Evolutionary conservation across 1,140 invertebrate species (phyloP).

Genomic region (Forficula auricularia): DNA sequence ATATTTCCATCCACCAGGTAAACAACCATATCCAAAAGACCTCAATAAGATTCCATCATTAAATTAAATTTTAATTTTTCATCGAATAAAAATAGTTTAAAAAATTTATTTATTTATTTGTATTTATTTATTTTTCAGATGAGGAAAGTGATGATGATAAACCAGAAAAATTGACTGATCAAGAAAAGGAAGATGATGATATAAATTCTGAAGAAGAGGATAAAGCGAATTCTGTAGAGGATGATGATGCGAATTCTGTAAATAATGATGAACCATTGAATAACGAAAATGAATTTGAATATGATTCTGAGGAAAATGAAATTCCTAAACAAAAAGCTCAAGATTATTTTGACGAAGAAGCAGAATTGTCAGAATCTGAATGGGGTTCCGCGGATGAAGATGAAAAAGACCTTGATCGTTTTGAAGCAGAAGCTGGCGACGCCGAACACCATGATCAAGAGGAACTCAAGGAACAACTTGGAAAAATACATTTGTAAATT

Average conservation of each 20-base stretch:
- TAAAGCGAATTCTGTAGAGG: constrained; percentile 12
- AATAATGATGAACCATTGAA: constrained; percentile 12
- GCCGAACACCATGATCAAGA: constrained; percentile 54
- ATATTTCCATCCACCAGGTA: too few species aligned
- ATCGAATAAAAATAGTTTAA: too few species aligned
- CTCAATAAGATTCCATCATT: too few species aligned
- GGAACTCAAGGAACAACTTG: constrained; percentile 42
- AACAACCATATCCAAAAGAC: too few species aligned
- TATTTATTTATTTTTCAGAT: constrained; percentile 4
- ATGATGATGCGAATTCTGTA: too few species aligned
- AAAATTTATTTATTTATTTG: too few species aligned
- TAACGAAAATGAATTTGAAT: too few species aligned
- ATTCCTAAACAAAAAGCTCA: constrained; percentile 27
- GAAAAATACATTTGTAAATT: constrained; percentile 47
- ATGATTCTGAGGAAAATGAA: constrained; percentile 65
- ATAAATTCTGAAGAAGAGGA: constrained; percentile 18
- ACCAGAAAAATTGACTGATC: constrained; percentile 2
- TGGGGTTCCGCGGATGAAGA: constrained; percentile 62
- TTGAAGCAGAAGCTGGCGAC: constrained; percentile 58
- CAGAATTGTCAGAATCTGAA: constrained; percentile 69
- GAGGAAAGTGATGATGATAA: constrained; percentile 15
- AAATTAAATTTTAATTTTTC: too few species aligned
- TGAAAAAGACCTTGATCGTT: constrained; percentile 47
- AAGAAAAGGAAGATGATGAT: constrained; percentile 7
- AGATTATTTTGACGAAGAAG: constrained; percentile 69